Evolutionary conservation across 2,797 vertebrate genomes (phyloP).

Genomic region (Coendou prehensilis): DNA sequence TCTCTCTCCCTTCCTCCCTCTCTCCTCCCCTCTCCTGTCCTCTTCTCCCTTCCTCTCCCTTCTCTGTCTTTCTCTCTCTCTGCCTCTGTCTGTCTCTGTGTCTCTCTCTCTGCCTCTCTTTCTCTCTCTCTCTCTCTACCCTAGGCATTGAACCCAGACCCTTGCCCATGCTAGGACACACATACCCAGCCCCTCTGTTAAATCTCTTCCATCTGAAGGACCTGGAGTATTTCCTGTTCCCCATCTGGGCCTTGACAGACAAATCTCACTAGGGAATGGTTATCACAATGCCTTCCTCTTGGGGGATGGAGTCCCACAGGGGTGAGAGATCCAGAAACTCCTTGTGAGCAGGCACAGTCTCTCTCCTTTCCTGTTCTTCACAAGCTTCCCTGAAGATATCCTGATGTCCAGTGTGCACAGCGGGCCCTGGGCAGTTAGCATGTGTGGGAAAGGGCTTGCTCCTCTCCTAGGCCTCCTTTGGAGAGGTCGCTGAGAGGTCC

Average conservation of each 20-base stretch:
- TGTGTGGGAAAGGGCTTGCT: neutral
- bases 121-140: neutral
- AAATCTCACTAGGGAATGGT: neutral
- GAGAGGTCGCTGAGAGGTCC: neutral
- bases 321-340: neutral
- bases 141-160: neutral
- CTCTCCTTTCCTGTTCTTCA: neutral
- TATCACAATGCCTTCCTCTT: neutral
- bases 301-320: neutral
- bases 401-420: neutral
- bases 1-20: neutral
- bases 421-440: neutral
- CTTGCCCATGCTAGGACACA: neutral
- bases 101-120: neutral
- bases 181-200: neutral
- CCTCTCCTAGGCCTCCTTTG: neutral
- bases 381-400: neutral
- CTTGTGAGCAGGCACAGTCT: neutral
- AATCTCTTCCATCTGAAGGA: slow-evolving; percentile 28
- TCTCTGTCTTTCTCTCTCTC: neutral
- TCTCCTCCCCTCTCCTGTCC: neutral
- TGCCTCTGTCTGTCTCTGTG: neutral
- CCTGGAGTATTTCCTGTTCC: slow-evolving; percentile 32
- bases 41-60: neutral
- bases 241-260: neutral